phyloP scores from a whole-genome alignment of 2,888 invertebrate species.

The Laothoe populi region DNA sequence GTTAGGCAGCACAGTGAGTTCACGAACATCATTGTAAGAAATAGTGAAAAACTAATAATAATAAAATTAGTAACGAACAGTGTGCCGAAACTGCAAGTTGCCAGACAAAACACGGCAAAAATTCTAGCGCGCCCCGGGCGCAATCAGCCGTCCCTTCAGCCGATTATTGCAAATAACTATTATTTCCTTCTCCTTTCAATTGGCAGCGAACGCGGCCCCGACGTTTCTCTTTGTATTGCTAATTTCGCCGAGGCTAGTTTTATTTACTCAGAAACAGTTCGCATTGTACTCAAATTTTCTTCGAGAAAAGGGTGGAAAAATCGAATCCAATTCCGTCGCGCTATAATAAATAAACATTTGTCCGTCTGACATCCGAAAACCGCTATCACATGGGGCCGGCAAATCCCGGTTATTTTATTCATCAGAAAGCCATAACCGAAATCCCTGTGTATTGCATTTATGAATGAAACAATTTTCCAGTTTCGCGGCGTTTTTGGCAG shows the following conservation, averaged over 20 bases:
- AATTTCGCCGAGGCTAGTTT: slow-evolving; percentile 73
- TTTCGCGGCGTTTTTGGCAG: slow-evolving; percentile 72
- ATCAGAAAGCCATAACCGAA: slow-evolving; percentile 69
- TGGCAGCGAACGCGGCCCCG: slow-evolving; percentile 62
- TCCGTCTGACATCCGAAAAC: slow-evolving; percentile 51
- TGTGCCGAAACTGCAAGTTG: slow-evolving; percentile 45
- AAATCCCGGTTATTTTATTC: slow-evolving; percentile 73
- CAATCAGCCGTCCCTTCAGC: slow-evolving; percentile 81
- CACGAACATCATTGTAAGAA: slow-evolving; percentile 29
- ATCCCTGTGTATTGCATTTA: slow-evolving; percentile 74
- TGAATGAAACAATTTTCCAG: slow-evolving; percentile 83
- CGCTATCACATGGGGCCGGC: slow-evolving; percentile 59
- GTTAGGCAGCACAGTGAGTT: too few relatives aligned
- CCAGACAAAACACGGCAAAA: slow-evolving; percentile 65
- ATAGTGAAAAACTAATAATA: neutral
- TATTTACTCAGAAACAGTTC: slow-evolving; percentile 52
- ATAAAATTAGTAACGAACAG: slow-evolving; percentile 31
- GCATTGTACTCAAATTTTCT: slow-evolving; percentile 32
- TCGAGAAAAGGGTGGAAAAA: slow-evolving; percentile 28
- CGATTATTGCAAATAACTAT: slow-evolving; percentile 81
- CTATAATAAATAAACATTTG: slow-evolving; percentile 59
- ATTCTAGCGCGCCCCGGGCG: slow-evolving; percentile 66
- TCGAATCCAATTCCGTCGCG: slow-evolving; percentile 36
- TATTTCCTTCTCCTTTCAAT: slow-evolving; percentile 74
- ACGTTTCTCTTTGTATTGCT: slow-evolving; percentile 71